Percentiles rank a stretch among this genome's conserved stretches.
These are phyloP conservation scores for Umimayanthus chanpuru DNA, from an alignment of 92 coral and sea anemone species.

Conservation along the genomic window DNA sequence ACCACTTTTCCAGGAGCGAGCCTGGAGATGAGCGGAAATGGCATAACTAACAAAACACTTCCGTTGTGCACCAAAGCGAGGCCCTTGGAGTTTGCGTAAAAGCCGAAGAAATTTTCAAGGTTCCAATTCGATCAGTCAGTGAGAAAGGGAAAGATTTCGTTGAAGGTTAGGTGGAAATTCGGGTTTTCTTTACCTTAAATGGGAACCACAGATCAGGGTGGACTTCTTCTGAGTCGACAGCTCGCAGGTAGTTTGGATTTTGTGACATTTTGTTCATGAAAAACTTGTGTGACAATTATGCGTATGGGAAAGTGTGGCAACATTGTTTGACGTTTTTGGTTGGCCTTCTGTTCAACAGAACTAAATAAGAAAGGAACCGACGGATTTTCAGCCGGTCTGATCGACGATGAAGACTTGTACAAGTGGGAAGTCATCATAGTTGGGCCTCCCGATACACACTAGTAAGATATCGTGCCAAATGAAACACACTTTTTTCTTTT, in stretches of 20 bases:
- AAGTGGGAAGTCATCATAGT: conserved; percentile 95
- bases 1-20: neutral
- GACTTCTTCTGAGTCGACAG: conserved; percentile 90
- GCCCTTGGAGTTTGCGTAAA: conserved; percentile 51
- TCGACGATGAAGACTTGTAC: conserved; percentile 90
- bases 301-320: neutral
- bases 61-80: conserved; percentile 42
- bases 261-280: conserved; percentile 3
- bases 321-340: conserved; percentile 34
- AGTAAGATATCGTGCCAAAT: conserved; percentile 72
- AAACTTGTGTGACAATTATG: conserved; percentile 16
- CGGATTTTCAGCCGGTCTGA: conserved; percentile 96
- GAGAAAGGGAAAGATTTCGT: conserved; percentile 22
- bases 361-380: conserved; percentile 80
- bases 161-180: conserved; percentile 36
- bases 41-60: conserved; percentile 22
- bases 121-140: conserved; percentile 29
- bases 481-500: conserved; percentile 43
- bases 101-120: conserved; percentile 32
- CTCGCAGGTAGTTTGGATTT: conserved; percentile 69
- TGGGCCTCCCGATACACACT: conserved; percentile 95
- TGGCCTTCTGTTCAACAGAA: conserved; percentile 63
- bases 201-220: conserved; percentile 87
- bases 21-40: conserved; percentile 33
- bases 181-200: conserved; percentile 59